Percentiles rank a stretch among this genome's conserved stretches.
Conservation (phyloP, 1,140 invertebrate species). For the Bombus fervidus region DNA sequence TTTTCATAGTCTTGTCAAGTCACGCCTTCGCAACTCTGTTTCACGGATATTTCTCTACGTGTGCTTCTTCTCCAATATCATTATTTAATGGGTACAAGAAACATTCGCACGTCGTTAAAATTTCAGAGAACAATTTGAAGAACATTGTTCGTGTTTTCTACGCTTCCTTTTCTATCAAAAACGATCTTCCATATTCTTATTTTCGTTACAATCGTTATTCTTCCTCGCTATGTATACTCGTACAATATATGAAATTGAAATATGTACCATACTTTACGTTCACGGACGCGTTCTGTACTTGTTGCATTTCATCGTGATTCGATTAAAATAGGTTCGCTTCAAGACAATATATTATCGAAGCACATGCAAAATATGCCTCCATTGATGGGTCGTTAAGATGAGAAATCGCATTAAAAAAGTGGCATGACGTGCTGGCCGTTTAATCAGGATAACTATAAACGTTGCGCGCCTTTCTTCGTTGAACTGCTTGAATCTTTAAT, state of each 20-base stretch:
- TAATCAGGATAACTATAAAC: conserved; percentile 2
- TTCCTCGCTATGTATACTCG: not conserved
- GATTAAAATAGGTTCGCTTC: not conserved
- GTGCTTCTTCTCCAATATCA: not conserved
- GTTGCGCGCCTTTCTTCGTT: not conserved
- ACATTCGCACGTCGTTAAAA: not conserved
- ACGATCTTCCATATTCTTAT: not conserved
- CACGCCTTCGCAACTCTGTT: not conserved
- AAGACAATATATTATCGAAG: no score
- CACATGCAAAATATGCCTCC: not conserved
- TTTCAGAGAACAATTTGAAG: no score
- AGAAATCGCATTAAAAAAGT: no score
- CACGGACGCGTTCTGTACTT: not conserved
- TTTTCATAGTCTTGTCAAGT: conserved; percentile 57
- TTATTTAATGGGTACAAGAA: not conserved
- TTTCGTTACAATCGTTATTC: not conserved
- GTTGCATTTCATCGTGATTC: not conserved
- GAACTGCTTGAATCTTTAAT: conserved; percentile 14
- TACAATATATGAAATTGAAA: not conserved
- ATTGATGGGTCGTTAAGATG: not conserved
- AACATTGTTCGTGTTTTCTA: not conserved
- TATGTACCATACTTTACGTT: not conserved
- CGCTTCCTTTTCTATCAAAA: not conserved
- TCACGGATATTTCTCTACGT: not conserved
- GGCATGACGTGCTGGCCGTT: no score